These are phyloP conservation scores for Forficula auricularia DNA, from an alignment of 1,140 invertebrate species.

Conservation along the genomic window DNA sequence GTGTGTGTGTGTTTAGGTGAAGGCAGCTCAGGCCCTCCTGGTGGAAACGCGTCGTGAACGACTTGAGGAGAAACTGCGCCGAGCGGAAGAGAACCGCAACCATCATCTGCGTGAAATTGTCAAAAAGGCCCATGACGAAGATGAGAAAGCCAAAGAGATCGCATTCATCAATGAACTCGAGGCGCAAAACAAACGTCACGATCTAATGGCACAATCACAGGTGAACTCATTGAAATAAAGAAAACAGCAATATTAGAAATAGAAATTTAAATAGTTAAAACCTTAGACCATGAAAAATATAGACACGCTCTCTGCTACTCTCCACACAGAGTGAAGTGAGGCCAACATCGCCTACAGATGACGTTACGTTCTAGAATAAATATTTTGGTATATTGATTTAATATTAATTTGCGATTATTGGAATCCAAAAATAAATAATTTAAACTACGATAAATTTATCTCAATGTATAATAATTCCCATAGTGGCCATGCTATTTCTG, in stretches of 20 bases:
- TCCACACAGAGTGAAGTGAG: too few relatives aligned
- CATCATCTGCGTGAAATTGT: constrained; percentile 64
- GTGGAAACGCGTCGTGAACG: constrained; percentile 33
- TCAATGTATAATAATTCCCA: too few relatives aligned
- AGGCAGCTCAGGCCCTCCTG: constrained; percentile 67
- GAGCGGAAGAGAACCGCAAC: constrained; percentile 81
- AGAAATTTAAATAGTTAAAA: too few relatives aligned
- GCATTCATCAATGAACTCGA: constrained; percentile 94
- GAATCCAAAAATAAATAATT: too few relatives aligned
- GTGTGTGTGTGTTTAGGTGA: constrained; percentile 37
- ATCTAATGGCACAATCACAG: constrained; percentile 64
- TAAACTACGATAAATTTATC: too few relatives aligned
- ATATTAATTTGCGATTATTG: too few relatives aligned
- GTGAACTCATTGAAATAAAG: constrained; percentile 13
- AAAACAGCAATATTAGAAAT: neutral
- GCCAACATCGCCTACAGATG: too few relatives aligned
- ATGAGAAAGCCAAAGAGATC: constrained; percentile 91
- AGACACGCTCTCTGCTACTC: too few relatives aligned
- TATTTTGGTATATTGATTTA: too few relatives aligned
- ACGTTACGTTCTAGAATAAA: too few relatives aligned
- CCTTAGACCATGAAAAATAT: too few relatives aligned
- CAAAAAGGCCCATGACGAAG: constrained; percentile 90
- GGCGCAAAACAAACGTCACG: constrained; percentile 83
- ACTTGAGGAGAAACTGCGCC: constrained; percentile 69
- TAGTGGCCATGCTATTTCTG: too few relatives aligned